These are phyloP conservation scores for Pantherophis alleghaniensis DNA, from an alignment of 2,797 vertebrate species.

Conservation along the genomic window DNA sequence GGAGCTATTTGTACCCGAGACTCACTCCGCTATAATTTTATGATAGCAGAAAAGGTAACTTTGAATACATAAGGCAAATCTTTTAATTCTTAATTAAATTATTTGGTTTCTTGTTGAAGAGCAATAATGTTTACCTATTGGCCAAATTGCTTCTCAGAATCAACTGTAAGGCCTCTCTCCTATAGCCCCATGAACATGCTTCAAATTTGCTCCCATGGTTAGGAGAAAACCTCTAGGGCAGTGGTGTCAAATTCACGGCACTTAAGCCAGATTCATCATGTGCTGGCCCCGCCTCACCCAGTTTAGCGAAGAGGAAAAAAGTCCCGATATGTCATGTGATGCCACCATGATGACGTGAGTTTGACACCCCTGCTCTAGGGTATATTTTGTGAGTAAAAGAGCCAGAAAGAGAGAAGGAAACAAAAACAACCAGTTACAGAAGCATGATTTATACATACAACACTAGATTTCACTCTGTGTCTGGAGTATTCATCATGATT, in stretches of 20 bases:
- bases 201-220: neutral
- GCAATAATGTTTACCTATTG: neutral
- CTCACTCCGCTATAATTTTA: slow-evolving; percentile 90
- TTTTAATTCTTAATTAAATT: slow-evolving; percentile 10
- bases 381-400: neutral
- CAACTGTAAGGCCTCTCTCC: neutral
- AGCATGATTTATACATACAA: neutral
- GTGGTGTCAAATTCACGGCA: too few species aligned
- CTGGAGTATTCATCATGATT: neutral
- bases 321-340: too few species aligned
- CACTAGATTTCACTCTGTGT: neutral
- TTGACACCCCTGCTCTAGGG: neutral
- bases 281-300: too few species aligned
- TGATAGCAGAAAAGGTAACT: slow-evolving; percentile 97
- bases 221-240: neutral
- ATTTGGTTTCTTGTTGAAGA: neutral
- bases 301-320: too few species aligned
- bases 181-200: neutral
- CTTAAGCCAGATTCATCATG: too few species aligned
- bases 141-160: neutral
- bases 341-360: too few species aligned
- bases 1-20: slow-evolving; percentile 93
- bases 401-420: neutral
- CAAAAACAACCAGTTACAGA: neutral
- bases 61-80: neutral